phyloP scores from a whole-genome alignment of 2,888 invertebrate species.

The Eretmocerus hayati region DNA sequence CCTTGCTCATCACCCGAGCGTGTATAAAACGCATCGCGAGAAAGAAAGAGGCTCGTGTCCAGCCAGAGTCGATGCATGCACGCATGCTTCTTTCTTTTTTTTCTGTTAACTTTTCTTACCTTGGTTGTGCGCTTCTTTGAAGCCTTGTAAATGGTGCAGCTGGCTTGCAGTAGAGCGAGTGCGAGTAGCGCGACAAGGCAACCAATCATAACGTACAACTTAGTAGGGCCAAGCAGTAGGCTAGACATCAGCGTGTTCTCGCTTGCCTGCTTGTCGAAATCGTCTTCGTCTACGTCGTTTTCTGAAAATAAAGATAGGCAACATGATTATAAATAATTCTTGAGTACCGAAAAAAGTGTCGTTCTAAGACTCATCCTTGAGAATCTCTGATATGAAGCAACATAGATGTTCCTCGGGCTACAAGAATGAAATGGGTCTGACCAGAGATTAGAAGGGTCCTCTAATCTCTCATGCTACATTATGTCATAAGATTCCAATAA shows the following conservation, averaged over 20 bases:
- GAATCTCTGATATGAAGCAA: background rate
- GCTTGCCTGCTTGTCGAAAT: constrained; percentile 29
- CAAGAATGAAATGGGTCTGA: no score
- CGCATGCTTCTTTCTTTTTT: background rate
- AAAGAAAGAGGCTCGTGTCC: background rate
- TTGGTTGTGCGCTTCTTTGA: constrained; percentile 55
- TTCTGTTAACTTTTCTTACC: constrained; percentile 48
- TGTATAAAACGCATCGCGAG: no score
- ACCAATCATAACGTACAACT: constrained; percentile 75
- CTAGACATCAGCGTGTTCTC: constrained; percentile 28
- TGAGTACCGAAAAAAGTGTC: background rate
- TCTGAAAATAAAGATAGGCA: constrained; percentile 1
- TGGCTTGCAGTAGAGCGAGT: constrained; percentile 75
- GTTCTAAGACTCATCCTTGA: background rate
- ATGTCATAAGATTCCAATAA: no score
- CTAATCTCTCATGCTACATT: no score
- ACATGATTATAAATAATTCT: background rate
- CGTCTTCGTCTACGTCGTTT: constrained; percentile 28
- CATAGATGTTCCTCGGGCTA: no score
- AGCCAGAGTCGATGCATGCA: background rate
- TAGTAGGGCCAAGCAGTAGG: constrained; percentile 64
- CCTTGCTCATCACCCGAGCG: no score
- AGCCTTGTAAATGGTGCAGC: constrained; percentile 71
- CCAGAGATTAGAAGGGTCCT: no score
- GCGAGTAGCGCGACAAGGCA: constrained; percentile 73